A percentile compares a stretch with the other conserved stretches of the same genome.
phyloP scores from a whole-genome alignment of 2,888 invertebrate species.

The Pachydiplax longipennis region DNA sequence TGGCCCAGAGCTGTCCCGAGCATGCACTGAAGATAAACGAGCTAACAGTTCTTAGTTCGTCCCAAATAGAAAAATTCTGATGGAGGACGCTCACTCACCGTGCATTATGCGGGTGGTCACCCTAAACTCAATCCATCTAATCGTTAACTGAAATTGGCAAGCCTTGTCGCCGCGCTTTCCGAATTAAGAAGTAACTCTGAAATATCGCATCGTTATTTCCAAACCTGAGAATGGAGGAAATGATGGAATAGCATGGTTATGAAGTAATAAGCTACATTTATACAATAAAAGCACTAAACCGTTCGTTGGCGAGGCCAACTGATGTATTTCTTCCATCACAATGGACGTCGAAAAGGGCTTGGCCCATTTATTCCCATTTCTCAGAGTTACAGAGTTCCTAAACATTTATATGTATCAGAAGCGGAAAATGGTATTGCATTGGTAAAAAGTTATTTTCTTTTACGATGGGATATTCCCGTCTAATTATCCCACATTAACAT shows the following conservation, averaged over 20 bases:
- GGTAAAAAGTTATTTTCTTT: too few relatives aligned
- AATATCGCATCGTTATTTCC: too few relatives aligned
- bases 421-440: too few relatives aligned
- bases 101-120: not conserved
- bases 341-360: not conserved
- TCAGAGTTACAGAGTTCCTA: not conserved
- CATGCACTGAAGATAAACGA: not conserved
- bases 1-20: not conserved
- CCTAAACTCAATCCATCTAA: not conserved
- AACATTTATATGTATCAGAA: not conserved
- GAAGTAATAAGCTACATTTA: too few relatives aligned
- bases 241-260: too few relatives aligned
- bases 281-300: too few relatives aligned
- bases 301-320: too few relatives aligned
- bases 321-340: not conserved
- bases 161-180: not conserved
- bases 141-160: not conserved
- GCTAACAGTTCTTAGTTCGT: not conserved
- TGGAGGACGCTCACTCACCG: not conserved
- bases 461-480: too few relatives aligned
- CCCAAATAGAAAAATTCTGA: not conserved
- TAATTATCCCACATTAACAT: too few relatives aligned
- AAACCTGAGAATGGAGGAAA: too few relatives aligned
- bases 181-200: not conserved
- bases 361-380: slow-evolving; percentile 20